These are phyloP conservation scores for Leguminivora glycinivorella DNA, from an alignment of 1,140 invertebrate species.

Conservation along the genomic window DNA sequence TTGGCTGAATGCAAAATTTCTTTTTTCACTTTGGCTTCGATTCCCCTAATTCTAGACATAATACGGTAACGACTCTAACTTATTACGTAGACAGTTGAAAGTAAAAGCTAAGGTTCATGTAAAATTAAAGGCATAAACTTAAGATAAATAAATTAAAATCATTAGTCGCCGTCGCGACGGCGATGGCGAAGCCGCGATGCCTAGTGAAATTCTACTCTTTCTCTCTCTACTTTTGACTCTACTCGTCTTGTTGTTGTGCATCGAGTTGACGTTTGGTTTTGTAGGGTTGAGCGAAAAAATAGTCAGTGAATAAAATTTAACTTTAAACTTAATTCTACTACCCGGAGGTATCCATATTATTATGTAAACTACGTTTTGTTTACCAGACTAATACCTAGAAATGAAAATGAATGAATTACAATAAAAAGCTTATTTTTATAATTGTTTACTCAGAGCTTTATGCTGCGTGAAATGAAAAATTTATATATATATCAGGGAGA, in stretches of 20 bases:
- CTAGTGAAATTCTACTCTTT: background rate
- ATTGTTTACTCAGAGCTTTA: too few species aligned
- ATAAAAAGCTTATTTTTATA: too few species aligned
- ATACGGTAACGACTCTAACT: conserved; percentile 15
- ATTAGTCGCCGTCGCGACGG: background rate
- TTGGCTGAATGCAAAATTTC: conserved; percentile 47
- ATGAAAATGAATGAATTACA: background rate
- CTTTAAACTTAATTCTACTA: background rate
- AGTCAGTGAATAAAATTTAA: background rate
- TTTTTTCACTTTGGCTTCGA: conserved; percentile 59
- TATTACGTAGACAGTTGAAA: conserved; percentile 13
- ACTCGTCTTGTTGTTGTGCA: too few species aligned
- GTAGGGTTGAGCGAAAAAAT: too few species aligned
- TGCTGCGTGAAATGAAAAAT: background rate
- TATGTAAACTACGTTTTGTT: too few species aligned
- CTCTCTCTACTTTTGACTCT: background rate
- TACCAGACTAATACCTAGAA: too few species aligned
- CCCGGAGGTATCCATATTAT: background rate
- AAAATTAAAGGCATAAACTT: conserved; percentile 24
- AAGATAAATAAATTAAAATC: conserved; percentile 7
- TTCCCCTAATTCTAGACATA: conserved; percentile 67
- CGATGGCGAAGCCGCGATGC: background rate
- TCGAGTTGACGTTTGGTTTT: too few species aligned
- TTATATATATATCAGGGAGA: too few species aligned
- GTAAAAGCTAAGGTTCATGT: conserved; percentile 8